Evolutionary conservation across 2,888 invertebrate species (phyloP).

Genomic region (Drosophila hamatofila): DNA sequence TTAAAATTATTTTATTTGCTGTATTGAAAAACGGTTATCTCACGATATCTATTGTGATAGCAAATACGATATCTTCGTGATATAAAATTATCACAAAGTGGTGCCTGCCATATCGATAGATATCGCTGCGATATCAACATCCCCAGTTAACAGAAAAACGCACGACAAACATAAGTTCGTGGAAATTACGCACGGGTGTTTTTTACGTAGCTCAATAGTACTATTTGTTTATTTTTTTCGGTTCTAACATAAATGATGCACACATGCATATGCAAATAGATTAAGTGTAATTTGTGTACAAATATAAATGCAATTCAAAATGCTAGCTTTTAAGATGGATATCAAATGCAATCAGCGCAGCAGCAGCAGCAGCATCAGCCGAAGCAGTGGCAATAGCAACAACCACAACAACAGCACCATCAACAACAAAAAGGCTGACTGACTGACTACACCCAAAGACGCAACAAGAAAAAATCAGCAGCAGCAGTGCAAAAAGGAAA

Average conservation of each 20-base stretch:
- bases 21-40: neutral
- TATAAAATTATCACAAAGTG: conserved; percentile 5
- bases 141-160: conserved; percentile 45
- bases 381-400: conserved; percentile 14
- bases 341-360: conserved; percentile 49
- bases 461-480: conserved; percentile 21
- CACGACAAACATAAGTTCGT: conserved; percentile 55
- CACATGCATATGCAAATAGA: conserved; percentile 30
- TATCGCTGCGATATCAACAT: conserved; percentile 33
- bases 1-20: neutral
- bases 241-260: conserved; percentile 51
- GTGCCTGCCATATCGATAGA: conserved; percentile 20
- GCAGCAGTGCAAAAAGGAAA: conserved; percentile 30
- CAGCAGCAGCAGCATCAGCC: conserved; percentile 32
- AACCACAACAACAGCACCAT: conserved; percentile 23
- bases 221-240: conserved; percentile 63
- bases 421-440: conserved; percentile 54
- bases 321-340: conserved; percentile 49
- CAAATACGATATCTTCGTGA: neutral
- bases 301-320: conserved; percentile 31
- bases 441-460: conserved; percentile 63
- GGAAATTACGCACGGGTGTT: conserved; percentile 59
- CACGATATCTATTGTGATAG: conserved; percentile 6
- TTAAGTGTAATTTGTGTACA: conserved; percentile 46
- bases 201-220: conserved; percentile 58